A percentile compares a stretch with the other conserved stretches of the same genome.
Evolutionary conservation across 2,888 invertebrate genomes (phyloP).

Genomic region (Pandemis heparana): DNA sequence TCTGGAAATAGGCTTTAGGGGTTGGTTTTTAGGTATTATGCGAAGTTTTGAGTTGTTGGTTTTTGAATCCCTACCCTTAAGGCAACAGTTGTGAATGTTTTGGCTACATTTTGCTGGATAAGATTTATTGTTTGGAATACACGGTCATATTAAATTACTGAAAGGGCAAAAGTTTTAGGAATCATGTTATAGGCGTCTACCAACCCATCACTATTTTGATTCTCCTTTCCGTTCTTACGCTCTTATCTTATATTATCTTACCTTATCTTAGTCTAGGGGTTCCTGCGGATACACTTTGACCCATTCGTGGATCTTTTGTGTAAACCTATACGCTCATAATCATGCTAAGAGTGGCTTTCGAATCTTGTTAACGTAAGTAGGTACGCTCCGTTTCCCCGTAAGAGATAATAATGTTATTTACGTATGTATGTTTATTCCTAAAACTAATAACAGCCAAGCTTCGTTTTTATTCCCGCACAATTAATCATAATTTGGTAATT

Average conservation of each 20-base stretch:
- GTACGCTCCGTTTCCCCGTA: too few relatives aligned
- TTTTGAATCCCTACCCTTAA: background rate
- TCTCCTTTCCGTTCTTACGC: too few relatives aligned
- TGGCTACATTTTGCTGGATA: constrained; percentile 2
- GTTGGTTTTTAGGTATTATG: background rate
- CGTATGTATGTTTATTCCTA: background rate
- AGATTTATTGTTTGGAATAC: constrained; percentile 19
- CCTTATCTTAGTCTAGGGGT: too few relatives aligned
- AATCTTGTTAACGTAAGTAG: too few relatives aligned
- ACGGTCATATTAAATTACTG: too few relatives aligned
- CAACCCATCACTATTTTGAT: too few relatives aligned
- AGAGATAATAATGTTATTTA: background rate
- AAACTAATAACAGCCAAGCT: background rate
- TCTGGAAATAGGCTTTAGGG: background rate
- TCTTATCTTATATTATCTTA: too few relatives aligned
- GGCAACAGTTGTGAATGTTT: constrained; percentile 18
- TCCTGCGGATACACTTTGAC: background rate
- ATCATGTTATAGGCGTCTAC: too few relatives aligned
- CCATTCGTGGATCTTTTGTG: too few relatives aligned
- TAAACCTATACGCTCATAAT: too few relatives aligned
- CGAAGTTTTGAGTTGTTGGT: background rate
- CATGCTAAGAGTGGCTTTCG: too few relatives aligned
- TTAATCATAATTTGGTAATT: constrained; percentile 17
- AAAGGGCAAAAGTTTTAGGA: too few relatives aligned
- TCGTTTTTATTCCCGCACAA: background rate